Conservation (phyloP, 2,888 invertebrate genomes). For the Pristionchus maxplancki region DNA sequence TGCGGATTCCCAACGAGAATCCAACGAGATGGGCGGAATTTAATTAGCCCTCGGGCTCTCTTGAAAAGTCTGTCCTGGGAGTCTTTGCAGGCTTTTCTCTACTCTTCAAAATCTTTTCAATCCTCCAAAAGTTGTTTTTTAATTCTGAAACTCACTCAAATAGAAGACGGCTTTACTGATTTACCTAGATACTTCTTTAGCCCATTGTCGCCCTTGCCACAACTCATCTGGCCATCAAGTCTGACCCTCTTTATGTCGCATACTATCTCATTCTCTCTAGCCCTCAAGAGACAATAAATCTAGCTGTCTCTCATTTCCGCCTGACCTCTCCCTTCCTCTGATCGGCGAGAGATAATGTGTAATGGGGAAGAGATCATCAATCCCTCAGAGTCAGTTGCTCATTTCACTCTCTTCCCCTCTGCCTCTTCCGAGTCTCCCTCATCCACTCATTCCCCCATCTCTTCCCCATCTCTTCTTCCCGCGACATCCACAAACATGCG, state of each 20-base stretch:
- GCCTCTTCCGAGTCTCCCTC: not conserved
- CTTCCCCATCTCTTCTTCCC: not conserved
- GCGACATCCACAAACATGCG: not conserved
- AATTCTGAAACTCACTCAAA: no score
- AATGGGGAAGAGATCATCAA: not conserved
- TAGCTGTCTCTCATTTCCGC: not conserved
- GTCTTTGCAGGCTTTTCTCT: not conserved
- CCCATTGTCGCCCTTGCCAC: no score
- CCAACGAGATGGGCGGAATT: not conserved
- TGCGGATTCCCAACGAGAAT: not conserved
- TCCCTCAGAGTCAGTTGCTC: not conserved
- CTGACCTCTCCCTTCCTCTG: not conserved
- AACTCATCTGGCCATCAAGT: no score
- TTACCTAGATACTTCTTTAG: no score
- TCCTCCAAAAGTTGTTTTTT: no score
- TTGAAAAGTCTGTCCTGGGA: not conserved
- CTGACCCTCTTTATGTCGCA: no score
- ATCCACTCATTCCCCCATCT: conserved; percentile 13
- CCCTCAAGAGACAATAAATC: no score
- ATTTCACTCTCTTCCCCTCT: conserved; percentile 18
- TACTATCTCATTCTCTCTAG: not conserved
- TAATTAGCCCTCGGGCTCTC: not conserved
- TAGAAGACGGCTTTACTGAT: no score
- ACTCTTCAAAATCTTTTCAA: not conserved
- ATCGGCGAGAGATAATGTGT: not conserved